Evolutionary conservation across 2,888 invertebrate genomes (phyloP), one percentile per base, ranked within the genome.

Genomic region (Zelleria hepariella): DNA sequence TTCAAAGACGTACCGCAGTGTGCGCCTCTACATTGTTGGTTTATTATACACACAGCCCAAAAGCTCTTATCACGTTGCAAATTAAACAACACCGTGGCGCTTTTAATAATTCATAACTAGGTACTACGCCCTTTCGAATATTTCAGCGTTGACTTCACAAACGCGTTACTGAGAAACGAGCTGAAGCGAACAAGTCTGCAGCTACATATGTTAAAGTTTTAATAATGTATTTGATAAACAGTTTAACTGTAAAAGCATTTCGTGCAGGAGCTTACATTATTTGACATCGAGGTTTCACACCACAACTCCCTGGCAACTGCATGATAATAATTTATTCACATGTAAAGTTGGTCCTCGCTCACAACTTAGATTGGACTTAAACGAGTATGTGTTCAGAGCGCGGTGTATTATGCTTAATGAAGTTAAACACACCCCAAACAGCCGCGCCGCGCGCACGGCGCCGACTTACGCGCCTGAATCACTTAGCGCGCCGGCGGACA

Each of bases 351-450:
- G 76, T 77, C 77, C 75, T 75, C 76, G 70, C 75, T 70, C 78
- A 70, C 75, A 86, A 86, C 86, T 88, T 88, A 87, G 85, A 88
- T 88, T 88, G 86, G 83, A 85, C 86, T 87, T 88, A 86, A 88
- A 86, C 82, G 86, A 86, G 86, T 82, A 86, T 80, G 61, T 58
- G 82, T 81, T 80, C 80, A 75, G 76, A 80, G 75, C 81, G 73
- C 66, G 66, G 69, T 72, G 80, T 83, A 85, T 85, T 83, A 85
- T 83, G 81, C 79, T 80, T 86, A 86, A 87, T 86, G 85, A 85
- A 86, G 82, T 87, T 86, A 85, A 49, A 51, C 48, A 57, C 48
- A 48, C 23, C 48, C 24, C 82, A 73, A 79, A 74, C 80, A 56
- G 32, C 2, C 32, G 10, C 32, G 10, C 15, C n/a, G 32, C 32